These are phyloP conservation scores for Hofmannophila pseudospretella DNA, from an alignment of 2,888 invertebrate genomes.

Conservation along the genomic window DNA sequence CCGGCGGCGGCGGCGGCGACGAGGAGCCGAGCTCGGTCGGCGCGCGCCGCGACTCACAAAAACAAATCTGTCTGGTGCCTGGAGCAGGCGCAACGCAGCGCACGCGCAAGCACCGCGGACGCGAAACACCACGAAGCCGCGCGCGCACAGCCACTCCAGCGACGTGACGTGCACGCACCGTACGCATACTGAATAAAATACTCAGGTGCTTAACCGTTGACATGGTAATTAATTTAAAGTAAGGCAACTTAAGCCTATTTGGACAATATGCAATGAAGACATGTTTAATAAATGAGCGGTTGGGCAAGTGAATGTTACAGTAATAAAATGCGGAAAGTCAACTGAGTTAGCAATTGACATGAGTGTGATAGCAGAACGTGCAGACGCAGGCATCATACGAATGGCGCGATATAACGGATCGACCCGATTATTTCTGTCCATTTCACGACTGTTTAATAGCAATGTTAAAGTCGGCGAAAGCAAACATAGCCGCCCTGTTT, in stretches of 20 bases:
- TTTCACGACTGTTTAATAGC: constrained; percentile 78
- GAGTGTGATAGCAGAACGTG: constrained; percentile 38
- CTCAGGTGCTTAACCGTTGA: constrained; percentile 19
- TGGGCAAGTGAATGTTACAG: constrained; percentile 52
- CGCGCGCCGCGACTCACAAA: constrained; percentile 68
- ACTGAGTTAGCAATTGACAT: constrained; percentile 59
- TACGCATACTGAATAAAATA: constrained; percentile 16
- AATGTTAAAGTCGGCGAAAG: constrained; percentile 75
- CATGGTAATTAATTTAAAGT: constrained; percentile 37
- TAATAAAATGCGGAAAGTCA: constrained; percentile 46
- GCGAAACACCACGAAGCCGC: constrained; percentile 21
- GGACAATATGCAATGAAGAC: constrained; percentile 32
- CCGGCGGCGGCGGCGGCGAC: constrained; percentile 27
- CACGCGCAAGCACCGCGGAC: constrained; percentile 17
- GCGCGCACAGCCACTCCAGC: constrained; percentile 12
- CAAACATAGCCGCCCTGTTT: constrained; percentile 75
- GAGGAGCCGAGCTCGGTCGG: constrained; percentile 28
- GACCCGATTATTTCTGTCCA: constrained; percentile 76
- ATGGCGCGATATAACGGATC: constrained; percentile 74
- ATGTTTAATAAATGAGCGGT: constrained; percentile 50
- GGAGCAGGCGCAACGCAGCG: constrained; percentile 39
- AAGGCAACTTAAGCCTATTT: constrained; percentile 28
- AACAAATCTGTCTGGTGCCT: constrained; percentile 57
- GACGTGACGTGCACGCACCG: constrained; percentile 6
- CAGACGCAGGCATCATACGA: constrained; percentile 68